These are phyloP conservation scores for Tauraco hartlaubi DNA, from an alignment of 2,797 vertebrate species.

Conservation along the genomic window DNA sequence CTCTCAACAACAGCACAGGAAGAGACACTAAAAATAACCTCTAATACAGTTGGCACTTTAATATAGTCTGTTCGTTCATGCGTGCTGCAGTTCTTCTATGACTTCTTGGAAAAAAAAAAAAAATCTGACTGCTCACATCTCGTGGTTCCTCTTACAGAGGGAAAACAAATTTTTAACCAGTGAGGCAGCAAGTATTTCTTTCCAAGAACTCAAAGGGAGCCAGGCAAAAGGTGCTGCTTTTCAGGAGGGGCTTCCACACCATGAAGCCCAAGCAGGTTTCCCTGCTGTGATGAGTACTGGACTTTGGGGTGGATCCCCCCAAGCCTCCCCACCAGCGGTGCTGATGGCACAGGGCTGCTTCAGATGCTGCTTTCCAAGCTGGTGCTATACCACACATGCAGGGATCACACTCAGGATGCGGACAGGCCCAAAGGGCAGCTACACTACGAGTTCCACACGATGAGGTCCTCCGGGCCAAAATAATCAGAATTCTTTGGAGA, in stretches of 20 bases:
- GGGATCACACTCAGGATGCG: neutral
- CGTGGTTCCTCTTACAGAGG: neutral
- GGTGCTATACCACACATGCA: accelerated
- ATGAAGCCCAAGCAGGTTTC: neutral
- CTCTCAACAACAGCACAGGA: neutral
- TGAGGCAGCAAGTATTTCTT: neutral
- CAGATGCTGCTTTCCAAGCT: neutral
- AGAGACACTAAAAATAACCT: slow-evolving; percentile 1
- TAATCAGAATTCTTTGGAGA: neutral
- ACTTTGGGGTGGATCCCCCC: neutral
- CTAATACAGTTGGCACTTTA: neutral
- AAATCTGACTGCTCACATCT: neutral
- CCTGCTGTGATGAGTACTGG: accelerated
- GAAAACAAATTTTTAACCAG: neutral
- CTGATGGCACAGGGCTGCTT: neutral
- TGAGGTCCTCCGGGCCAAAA: neutral
- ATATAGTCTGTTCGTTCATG: neutral
- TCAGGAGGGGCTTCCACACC: neutral
- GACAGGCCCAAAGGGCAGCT: neutral
- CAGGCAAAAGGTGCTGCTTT: neutral
- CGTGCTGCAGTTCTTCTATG: neutral
- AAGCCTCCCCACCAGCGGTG: accelerated
- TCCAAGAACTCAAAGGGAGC: neutral
- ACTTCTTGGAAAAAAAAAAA: neutral
- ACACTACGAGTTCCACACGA: neutral